Conservation (phyloP, 1,140 invertebrate species). For the Drosophila triauraria region DNA sequence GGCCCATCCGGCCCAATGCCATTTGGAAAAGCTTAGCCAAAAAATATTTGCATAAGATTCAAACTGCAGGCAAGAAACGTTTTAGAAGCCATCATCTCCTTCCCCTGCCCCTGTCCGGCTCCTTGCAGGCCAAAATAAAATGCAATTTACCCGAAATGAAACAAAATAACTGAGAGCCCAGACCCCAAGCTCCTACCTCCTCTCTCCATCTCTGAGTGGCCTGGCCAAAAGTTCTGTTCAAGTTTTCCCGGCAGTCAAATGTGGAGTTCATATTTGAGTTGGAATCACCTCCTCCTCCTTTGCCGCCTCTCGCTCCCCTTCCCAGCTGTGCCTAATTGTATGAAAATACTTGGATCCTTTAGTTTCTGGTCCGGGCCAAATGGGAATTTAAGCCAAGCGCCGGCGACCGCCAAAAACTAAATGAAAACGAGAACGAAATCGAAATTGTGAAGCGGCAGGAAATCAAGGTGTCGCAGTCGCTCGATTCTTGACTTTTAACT, state of each 20-base stretch:
- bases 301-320: no score
- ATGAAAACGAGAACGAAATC: conserved; percentile 25
- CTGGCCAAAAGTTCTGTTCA: conserved; percentile 49
- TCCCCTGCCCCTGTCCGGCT: not conserved
- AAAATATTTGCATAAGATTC: conserved; percentile 82
- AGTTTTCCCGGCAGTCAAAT: conserved; percentile 58
- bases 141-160: conserved; percentile 70
- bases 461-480: conserved; percentile 32
- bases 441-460: not conserved
- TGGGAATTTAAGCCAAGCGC: conserved; percentile 60
- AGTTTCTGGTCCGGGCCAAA: conserved; percentile 43
- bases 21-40: conserved; percentile 72
- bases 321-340: conserved; percentile 70
- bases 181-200: not conserved
- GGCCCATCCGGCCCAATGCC: conserved; percentile 35
- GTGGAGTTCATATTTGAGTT: conserved; percentile 62
- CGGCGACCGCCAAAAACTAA: conserved; percentile 15
- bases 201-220: conserved; percentile 19
- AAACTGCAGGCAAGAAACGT: conserved; percentile 75
- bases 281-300: conserved; percentile 7
- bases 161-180: conserved; percentile 55
- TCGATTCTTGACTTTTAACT: conserved; percentile 7
- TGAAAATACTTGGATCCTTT: conserved; percentile 74
- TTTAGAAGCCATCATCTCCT: conserved; percentile 28
- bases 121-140: conserved; percentile 54